Evolutionary conservation across 2,113 vertebrate species (phyloP).

Genomic region (Budorcas taxicolor): DNA sequence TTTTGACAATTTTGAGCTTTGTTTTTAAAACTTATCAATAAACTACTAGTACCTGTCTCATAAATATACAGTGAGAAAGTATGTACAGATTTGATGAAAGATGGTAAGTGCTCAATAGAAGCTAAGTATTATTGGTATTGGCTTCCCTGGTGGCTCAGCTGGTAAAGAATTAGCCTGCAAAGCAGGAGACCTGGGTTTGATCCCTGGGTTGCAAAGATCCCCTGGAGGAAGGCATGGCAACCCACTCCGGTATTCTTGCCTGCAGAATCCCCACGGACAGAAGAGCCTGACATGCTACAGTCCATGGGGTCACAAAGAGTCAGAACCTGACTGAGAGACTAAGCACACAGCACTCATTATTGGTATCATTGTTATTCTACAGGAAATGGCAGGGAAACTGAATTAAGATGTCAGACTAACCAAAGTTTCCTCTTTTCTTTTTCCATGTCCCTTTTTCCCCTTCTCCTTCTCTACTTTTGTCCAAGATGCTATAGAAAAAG

Average conservation of each 20-base stretch:
- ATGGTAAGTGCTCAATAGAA: not conserved
- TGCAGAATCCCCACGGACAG: not conserved
- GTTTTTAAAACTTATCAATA: not conserved
- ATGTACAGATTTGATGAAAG: not conserved
- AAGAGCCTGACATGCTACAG: not conserved
- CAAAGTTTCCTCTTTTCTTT: not conserved
- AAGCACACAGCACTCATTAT: not conserved
- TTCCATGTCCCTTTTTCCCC: not conserved
- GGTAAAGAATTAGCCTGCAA: not conserved
- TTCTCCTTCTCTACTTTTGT: not conserved
- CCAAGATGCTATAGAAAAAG: not conserved
- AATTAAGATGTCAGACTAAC: not conserved
- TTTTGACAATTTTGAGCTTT: not conserved
- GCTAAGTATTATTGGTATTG: not conserved
- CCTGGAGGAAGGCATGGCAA: not conserved
- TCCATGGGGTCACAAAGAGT: not conserved
- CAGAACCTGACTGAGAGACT: not conserved
- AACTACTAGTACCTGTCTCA: not conserved
- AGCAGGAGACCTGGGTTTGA: not conserved
- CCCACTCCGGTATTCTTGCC: not conserved
- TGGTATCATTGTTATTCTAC: not conserved
- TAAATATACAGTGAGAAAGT: not conserved
- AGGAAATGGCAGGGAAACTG: not conserved
- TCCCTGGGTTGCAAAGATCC: not conserved
- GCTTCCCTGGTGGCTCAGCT: not conserved